Evolutionary conservation across 2,113 vertebrate genomes (phyloP).

Genomic region (Gulo gulo): DNA sequence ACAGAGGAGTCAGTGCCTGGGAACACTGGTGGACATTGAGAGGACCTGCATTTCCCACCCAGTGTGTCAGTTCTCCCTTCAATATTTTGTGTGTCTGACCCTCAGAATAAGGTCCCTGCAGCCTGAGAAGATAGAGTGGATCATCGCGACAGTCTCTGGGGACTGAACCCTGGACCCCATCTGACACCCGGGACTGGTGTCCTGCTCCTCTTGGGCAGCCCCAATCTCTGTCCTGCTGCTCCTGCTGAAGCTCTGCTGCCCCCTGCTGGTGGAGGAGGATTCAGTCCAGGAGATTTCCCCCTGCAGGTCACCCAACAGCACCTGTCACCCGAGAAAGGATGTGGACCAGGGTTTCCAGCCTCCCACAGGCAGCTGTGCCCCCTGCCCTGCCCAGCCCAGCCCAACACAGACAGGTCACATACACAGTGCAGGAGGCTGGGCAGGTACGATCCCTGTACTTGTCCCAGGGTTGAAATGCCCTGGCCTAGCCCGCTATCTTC

Average conservation of each 20-base stretch:
- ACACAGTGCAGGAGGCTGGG: accelerated
- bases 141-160: neutral
- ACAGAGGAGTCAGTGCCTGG: neutral
- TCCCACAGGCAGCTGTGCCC: too few relatives aligned
- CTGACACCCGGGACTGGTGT: neutral
- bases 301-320: neutral
- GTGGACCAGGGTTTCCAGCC: neutral
- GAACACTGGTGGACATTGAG: neutral
- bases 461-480: neutral
- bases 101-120: neutral
- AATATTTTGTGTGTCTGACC: neutral
- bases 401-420: neutral
- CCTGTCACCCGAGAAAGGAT: neutral
- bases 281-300: neutral
- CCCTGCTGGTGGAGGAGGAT: neutral
- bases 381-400: neutral
- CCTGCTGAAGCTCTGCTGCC: neutral
- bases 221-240: neutral
- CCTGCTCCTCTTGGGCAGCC: neutral
- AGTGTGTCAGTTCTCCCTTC: neutral
- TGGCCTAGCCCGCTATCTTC: too few relatives aligned
- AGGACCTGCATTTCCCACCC: neutral
- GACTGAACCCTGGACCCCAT: neutral
- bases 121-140: neutral
- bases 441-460: neutral